phyloP scores from a whole-genome alignment of 1,140 invertebrate species.

The Atta colombica region DNA sequence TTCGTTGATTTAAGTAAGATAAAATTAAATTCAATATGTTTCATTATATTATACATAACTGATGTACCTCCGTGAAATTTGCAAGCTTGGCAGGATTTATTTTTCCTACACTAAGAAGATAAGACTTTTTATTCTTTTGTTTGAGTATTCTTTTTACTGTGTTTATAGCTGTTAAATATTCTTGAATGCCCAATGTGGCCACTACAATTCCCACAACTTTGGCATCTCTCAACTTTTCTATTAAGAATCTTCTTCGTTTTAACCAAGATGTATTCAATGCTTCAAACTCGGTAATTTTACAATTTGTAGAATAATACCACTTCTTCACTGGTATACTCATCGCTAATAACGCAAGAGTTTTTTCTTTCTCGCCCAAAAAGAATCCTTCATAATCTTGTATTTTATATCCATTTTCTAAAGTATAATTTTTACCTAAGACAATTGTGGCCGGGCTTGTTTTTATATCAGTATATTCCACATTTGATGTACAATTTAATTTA shows the following conservation, averaged over 20 bases:
- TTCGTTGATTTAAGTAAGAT: neutral
- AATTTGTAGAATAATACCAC: slow-evolving; percentile 86
- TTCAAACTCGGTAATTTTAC: slow-evolving; percentile 81
- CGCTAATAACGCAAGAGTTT: slow-evolving; percentile 87
- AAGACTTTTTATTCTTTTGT: slow-evolving; percentile 93
- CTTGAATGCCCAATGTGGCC: slow-evolving; percentile 93
- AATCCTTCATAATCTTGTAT: slow-evolving; percentile 86
- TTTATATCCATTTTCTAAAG: slow-evolving; percentile 76
- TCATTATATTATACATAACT: neutral
- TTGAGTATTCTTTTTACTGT: slow-evolving; percentile 92
- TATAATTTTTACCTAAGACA: slow-evolving; percentile 82
- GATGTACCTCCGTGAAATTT: slow-evolving; percentile 94
- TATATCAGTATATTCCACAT: slow-evolving; percentile 76
- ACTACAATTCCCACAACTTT: slow-evolving; percentile 95
- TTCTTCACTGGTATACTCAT: slow-evolving; percentile 86
- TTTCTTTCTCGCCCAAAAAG: slow-evolving; percentile 87
- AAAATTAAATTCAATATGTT: slow-evolving; percentile 1
- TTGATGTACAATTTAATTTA: slow-evolving; percentile 82
- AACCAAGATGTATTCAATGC: slow-evolving; percentile 88
- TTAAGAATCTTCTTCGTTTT: slow-evolving; percentile 92
- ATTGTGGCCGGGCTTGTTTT: slow-evolving; percentile 54
- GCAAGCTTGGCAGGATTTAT: slow-evolving; percentile 97
- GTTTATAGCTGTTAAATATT: slow-evolving; percentile 93
- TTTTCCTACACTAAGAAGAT: slow-evolving; percentile 97
- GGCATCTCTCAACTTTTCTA: slow-evolving; percentile 96